Conservation (phyloP, 2,113 vertebrate species). For the Macquaria ambigua region DNA sequence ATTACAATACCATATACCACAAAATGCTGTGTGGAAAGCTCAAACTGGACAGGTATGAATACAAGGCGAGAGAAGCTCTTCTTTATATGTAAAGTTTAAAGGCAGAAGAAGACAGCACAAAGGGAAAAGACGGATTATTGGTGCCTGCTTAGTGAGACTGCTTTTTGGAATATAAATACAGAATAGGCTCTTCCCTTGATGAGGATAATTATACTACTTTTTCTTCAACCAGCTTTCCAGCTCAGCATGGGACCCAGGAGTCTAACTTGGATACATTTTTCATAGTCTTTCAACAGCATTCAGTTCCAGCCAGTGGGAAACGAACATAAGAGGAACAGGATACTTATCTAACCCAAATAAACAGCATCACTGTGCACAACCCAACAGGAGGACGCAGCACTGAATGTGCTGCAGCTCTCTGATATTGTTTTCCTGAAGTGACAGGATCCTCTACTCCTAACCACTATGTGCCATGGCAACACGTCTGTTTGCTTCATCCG, state of each 20-base stretch:
- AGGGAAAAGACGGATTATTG: constrained; percentile 30
- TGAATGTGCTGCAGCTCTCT: constrained; percentile 43
- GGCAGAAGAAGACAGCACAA: neutral
- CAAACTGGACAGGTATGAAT: constrained; percentile 1
- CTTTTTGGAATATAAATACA: constrained; percentile 56
- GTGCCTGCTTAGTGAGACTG: constrained; percentile 39
- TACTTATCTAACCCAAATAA: constrained; percentile 66
- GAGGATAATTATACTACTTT: constrained; percentile 62
- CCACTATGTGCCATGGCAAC: constrained; percentile 65
- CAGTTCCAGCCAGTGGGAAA: constrained; percentile 51
- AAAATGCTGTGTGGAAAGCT: constrained; percentile 12
- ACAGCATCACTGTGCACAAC: constrained; percentile 44
- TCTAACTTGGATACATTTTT: constrained; percentile 70
- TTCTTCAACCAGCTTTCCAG: constrained; percentile 65
- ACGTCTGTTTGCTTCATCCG: constrained; percentile 50
- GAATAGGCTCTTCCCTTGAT: constrained; percentile 55
- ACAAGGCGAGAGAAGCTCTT: neutral
- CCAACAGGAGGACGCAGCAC: constrained; percentile 21
- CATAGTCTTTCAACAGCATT: constrained; percentile 67
- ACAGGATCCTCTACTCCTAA: constrained; percentile 48
- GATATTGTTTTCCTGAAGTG: constrained; percentile 60
- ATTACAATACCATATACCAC: neutral
- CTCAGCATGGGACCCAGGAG: constrained; percentile 63
- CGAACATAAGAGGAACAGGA: constrained; percentile 52
- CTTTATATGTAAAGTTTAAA: constrained; percentile 14